phyloP scores from a whole-genome alignment of 2,888 invertebrate species.

The Apoda limacodes region DNA sequence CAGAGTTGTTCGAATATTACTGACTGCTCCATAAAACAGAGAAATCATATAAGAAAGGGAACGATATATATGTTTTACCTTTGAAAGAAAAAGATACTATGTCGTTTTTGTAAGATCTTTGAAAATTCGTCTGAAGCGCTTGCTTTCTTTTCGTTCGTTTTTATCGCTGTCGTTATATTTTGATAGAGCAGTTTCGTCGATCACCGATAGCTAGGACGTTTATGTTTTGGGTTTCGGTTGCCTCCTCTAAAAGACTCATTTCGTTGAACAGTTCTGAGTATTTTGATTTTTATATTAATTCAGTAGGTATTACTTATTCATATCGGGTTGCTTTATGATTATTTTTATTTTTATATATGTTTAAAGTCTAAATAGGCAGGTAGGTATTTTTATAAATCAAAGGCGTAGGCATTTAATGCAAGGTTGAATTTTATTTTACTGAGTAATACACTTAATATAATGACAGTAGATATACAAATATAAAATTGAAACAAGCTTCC shows the following conservation, averaged over 20 bases:
- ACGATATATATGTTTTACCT: constrained; percentile 31
- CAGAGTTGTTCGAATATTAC: constrained; percentile 60
- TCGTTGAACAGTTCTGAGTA: constrained; percentile 29
- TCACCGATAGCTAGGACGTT: constrained; percentile 58
- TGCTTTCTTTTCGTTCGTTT: constrained; percentile 67
- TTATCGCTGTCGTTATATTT: constrained; percentile 68
- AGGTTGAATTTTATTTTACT: too few species aligned
- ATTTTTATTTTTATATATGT: too few species aligned
- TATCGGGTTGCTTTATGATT: too few species aligned
- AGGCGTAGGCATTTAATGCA: too few species aligned
- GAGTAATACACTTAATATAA: constrained; percentile 4
- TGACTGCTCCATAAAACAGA: constrained; percentile 60
- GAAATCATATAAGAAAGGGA: constrained; percentile 49
- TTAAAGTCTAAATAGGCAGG: not conserved
- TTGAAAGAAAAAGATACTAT: constrained; percentile 40
- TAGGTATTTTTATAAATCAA: not conserved
- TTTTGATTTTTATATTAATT: constrained; percentile 26
- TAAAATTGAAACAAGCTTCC: too few species aligned
- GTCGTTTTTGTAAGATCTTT: constrained; percentile 59
- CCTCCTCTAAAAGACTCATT: constrained; percentile 31
- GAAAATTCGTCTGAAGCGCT: constrained; percentile 60
- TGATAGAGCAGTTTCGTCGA: constrained; percentile 63
- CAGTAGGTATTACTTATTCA: not conserved
- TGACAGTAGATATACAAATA: too few species aligned
- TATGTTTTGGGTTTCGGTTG: constrained; percentile 58